phyloP scores from a whole-genome alignment of 2,113 vertebrate species.

The Sarotherodon lohbergeri region DNA sequence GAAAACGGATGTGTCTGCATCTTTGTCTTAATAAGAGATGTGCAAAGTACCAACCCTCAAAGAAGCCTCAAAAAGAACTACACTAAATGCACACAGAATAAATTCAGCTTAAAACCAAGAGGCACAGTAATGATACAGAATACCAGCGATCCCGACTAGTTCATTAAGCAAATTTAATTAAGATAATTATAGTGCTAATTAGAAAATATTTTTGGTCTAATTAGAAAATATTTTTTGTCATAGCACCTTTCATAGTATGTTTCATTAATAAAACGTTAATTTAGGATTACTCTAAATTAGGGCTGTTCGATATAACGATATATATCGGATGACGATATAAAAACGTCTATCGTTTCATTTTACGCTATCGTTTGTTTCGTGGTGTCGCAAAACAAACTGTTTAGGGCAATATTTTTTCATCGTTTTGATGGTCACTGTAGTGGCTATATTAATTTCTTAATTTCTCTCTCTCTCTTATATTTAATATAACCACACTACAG shows the following conservation, averaged over 20 bases:
- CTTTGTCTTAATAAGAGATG: not conserved
- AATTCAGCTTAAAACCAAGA: not conserved
- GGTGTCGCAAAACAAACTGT: too few species aligned
- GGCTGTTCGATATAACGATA: too few species aligned
- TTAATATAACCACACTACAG: too few species aligned
- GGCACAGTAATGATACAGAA: not conserved
- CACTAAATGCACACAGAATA: not conserved
- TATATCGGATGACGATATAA: too few species aligned
- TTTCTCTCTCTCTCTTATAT: too few species aligned
- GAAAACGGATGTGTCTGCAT: not conserved
- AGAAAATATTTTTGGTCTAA: not conserved
- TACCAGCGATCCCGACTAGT: not conserved
- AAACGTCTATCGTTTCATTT: too few species aligned
- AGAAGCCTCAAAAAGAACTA: not conserved
- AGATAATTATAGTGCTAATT: not conserved
- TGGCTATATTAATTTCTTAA: too few species aligned
- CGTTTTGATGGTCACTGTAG: too few species aligned
- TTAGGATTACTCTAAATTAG: not conserved
- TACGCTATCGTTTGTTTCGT: too few species aligned
- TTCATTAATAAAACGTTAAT: not conserved
- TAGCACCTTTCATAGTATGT: not conserved
- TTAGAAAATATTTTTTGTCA: not conserved
- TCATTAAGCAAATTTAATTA: conserved; percentile 17
- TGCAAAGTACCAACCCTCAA: not conserved
- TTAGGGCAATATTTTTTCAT: too few species aligned